Evolutionary conservation across 2,113 vertebrate genomes (phyloP), one percentile per base, ranked within the genome.

Genomic region (Pygoscelis adeliae): DNA sequence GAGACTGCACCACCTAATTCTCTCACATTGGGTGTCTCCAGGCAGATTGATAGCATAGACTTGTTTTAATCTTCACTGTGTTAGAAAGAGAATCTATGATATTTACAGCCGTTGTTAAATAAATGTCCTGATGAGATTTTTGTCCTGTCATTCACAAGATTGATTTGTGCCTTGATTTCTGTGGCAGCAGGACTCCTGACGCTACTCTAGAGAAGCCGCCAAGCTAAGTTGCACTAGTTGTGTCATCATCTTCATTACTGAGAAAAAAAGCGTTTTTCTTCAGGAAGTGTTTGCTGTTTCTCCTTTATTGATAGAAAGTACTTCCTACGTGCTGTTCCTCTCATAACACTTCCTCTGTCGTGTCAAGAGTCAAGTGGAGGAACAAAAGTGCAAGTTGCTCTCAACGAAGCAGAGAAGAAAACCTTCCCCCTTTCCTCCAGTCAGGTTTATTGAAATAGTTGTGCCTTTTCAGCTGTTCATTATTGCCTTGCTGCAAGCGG

Each of bases 81-180:
- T 95, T 96, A 88, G 50, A 72, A 86, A 53, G 69, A 93, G 38
- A 56, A 72, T 88, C 71, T 78, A 46, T 78, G 20, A 50, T 95
- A 89, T 96, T 94, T 96, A 91, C 29, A 74, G 27, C 15, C 30
- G 5, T 87, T 96, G 88, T 94, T 94, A 95, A 96, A 79, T 50
- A 80, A 42, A 38, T 74, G 42, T 55, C 63, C 71, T 95, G 96
- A 94, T 98, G 93, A 95, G 56, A 61, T 65, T 59, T 93, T 73
- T 76, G 50, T 73, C 65, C 65, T 94, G 67, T 79, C 73, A 79
- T 83, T 97, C 85, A 46, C 66, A 66, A 91, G 94, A 90, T 80
- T 95, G 91, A 97, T 97, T 88, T 93, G 80, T 89, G 83, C 92
- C 90, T 92, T 49, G 21, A 88, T 97, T 97, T 97, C 93, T 90